Percentiles rank a stretch among this genome's conserved stretches.
These are phyloP conservation scores for Ormyrus thymus DNA, from an alignment of 2,888 invertebrate species.

Conservation along the genomic window DNA sequence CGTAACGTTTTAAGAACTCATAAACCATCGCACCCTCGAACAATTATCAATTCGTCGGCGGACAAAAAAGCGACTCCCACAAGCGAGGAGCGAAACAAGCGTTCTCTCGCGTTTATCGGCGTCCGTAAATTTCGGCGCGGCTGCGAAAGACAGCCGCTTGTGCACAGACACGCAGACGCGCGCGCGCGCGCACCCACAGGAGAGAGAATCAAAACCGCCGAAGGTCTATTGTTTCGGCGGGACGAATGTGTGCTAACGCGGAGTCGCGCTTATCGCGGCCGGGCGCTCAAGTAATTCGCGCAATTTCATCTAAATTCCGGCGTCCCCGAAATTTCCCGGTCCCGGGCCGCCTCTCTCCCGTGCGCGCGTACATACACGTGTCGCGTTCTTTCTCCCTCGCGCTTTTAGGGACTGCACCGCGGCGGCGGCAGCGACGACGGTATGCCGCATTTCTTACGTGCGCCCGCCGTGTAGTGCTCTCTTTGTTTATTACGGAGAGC, in stretches of 20 bases:
- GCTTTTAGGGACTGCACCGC: slow-evolving; percentile 35
- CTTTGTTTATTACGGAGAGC: slow-evolving; percentile 53
- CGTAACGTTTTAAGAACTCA: no score
- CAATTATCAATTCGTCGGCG: no score
- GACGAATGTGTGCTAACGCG: neutral
- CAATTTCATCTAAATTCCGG: slow-evolving; percentile 75
- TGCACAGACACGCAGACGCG: neutral
- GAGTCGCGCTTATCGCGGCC: slow-evolving; percentile 39
- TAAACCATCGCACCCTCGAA: no score
- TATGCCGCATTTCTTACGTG: slow-evolving; percentile 70
- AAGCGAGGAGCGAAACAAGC: no score
- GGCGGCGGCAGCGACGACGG: neutral
- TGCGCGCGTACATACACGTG: neutral
- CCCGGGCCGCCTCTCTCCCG: neutral
- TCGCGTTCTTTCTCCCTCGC: slow-evolving; percentile 52
- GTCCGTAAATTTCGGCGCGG: slow-evolving; percentile 19
- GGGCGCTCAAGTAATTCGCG: slow-evolving; percentile 70
- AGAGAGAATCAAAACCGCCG: slow-evolving; percentile 35
- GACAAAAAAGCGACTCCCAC: no score
- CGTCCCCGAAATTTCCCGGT: slow-evolving; percentile 27
- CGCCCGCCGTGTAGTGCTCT: slow-evolving; percentile 28
- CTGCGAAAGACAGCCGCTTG: slow-evolving; percentile 17
- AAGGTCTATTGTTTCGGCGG: slow-evolving; percentile 46
- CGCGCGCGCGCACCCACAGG: neutral
- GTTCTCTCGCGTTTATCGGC: slow-evolving; percentile 19